Conservation (phyloP, 2,888 invertebrate species). For the Calameuta filiformis region DNA sequence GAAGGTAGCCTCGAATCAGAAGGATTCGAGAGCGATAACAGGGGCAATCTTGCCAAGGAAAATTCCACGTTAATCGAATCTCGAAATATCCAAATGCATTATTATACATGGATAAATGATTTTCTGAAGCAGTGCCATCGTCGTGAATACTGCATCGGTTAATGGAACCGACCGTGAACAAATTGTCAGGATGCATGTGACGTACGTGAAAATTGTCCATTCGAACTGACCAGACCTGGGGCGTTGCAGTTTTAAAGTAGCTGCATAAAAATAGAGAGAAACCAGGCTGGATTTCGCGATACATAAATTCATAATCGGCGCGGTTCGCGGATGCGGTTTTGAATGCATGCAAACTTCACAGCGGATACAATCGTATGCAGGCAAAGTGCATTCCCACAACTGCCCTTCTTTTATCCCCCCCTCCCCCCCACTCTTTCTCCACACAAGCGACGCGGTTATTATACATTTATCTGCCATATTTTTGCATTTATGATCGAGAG, state of each 20-base stretch:
- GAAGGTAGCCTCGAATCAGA: too few species aligned
- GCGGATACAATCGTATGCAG: background rate
- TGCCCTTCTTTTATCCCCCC: background rate
- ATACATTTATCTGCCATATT: background rate
- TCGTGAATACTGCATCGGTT: background rate
- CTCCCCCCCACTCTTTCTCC: background rate
- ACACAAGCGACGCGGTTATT: background rate
- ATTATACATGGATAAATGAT: background rate
- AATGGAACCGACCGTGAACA: background rate
- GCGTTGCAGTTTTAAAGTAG: background rate
- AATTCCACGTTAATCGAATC: too few species aligned
- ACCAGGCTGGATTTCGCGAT: background rate
- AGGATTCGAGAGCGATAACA: too few species aligned
- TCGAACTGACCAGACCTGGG: background rate
- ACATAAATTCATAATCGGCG: background rate
- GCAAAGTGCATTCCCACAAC: background rate
- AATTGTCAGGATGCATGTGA: background rate
- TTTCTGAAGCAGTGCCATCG: background rate
- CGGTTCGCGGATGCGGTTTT: background rate
- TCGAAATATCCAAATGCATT: background rate
- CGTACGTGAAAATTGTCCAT: background rate
- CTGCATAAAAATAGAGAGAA: background rate
- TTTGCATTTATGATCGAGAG: slow-evolving; percentile 3
- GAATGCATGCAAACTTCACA: background rate
- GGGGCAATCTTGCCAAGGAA: too few species aligned